Evolutionary conservation across 2,888 invertebrate genomes (phyloP).

Genomic region (Drosophila yooni): DNA sequence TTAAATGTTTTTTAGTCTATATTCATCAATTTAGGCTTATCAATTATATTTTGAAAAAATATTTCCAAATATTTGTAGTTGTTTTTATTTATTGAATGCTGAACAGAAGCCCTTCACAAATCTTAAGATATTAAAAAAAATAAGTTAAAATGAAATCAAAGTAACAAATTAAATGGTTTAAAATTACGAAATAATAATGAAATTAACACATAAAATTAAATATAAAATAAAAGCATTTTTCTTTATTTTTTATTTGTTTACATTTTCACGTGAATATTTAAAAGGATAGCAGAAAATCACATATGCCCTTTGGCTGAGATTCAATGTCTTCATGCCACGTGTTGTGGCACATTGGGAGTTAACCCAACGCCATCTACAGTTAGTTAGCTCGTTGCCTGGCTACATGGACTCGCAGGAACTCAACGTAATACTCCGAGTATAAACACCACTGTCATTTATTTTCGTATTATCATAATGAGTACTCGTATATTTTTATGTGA

Average conservation of each 20-base stretch:
- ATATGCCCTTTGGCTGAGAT: neutral
- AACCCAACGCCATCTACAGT: slow-evolving; percentile 10
- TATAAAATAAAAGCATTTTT: neutral
- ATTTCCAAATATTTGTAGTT: neutral
- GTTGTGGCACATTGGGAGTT: slow-evolving; percentile 1
- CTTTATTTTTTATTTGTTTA: neutral
- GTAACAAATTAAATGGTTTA: neutral
- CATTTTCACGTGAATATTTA: neutral
- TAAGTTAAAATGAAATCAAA: neutral
- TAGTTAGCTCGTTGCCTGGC: slow-evolving; percentile 7
- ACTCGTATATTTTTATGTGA: slow-evolving; percentile 82
- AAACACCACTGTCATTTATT: slow-evolving; percentile 82
- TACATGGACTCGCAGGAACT: slow-evolving; percentile 24
- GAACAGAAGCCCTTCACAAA: neutral
- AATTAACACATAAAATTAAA: neutral
- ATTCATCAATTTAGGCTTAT: accelerated
- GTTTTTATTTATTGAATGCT: neutral
- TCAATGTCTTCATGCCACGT: neutral
- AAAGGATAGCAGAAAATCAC: neutral
- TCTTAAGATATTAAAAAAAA: neutral
- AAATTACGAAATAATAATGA: neutral
- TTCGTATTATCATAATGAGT: slow-evolving; percentile 83
- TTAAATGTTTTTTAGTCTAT: neutral
- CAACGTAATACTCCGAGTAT: slow-evolving; percentile 46
- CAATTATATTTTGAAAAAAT: neutral